Conservation (phyloP, 2,113 vertebrate genomes). For the Sus scrofa region T2T-Sscrofa CM000819.6:4129001-4129500, state of each 20-base stretch:
- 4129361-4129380: background rate
- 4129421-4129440: background rate
- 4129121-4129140: accelerated
- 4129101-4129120: accelerated
- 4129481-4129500: background rate
- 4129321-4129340: accelerated
- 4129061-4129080: background rate
- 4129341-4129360: background rate
- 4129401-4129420: background rate
- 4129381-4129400: background rate
- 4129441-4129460: accelerated
- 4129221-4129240: background rate
- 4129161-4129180: too few species aligned
- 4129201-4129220: background rate
- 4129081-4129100: background rate
- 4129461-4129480: accelerated
- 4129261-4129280: background rate
- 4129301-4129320: background rate
- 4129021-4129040: too few species aligned
- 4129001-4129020: background rate
- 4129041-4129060: too few species aligned
- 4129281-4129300: background rate
- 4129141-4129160: background rate
- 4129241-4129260: background rate
- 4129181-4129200: background rate